Base-by-base conservation (phyloP, 2,888 invertebrate species). In the Pharmacophagus antenor region DNA sequence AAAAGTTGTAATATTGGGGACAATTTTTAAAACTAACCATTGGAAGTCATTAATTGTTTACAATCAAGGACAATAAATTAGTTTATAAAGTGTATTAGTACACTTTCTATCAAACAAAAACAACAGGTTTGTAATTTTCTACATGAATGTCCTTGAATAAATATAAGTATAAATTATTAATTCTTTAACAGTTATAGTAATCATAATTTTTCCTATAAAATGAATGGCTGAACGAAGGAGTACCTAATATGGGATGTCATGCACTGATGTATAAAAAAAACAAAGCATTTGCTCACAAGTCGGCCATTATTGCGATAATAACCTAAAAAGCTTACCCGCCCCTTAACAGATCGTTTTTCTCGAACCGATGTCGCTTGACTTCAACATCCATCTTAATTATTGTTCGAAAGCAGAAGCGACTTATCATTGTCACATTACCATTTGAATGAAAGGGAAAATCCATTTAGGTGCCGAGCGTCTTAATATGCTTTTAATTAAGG, bases 381-480 rank as follows among this genome's bases (percentile, higher is more conserved):
- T 51, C 46, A 46, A 37, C 60, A 60, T 60, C 55, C 50, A 60
- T 60, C 55, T 60, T 60, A 60, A 60, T 60, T 60, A 60, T 27
- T 31, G 22, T 59, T 50, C 42, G 48, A 42, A 50, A 49, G 54
- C 22, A 27, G 42, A 31, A 49, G 31, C 41, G 44, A 55, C 59
- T 59, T 50, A 46, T 59, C 59, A 59, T 27, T 55, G 59, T 59
- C 54, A 50, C 49, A 20, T 50, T 27, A 42, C 42, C 42, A n/a
- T 49, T 25, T 51, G 42, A 44, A 44, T 18, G 42, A 44, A 44
- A 44, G 18, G 18, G 42, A 20, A 20, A 44, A 44, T 44, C 42
- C 48, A 44, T 44, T 44, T 44, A 44, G n/a, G 42, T 6, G 4
- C 18, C 20, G 42, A 44, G 18, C 18, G 42, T 8, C 18, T 17